Percentiles rank a stretch among this genome's conserved stretches.
Evolutionary conservation across 2,113 vertebrate species (phyloP).

Genomic region (Melierax canorus): DNA sequence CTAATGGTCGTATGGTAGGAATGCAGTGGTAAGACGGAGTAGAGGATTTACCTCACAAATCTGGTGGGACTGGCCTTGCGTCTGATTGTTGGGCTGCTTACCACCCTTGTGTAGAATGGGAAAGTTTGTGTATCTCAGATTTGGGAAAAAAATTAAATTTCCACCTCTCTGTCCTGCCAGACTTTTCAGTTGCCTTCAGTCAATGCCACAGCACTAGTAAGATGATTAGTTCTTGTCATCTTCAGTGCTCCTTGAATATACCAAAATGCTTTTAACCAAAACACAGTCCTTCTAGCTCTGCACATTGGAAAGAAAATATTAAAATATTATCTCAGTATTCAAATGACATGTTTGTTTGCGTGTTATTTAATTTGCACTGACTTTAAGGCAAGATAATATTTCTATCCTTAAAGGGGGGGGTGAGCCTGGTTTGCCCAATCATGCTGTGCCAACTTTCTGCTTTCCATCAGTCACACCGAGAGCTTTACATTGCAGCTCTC

Average conservation of each 20-base stretch:
- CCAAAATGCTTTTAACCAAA: background rate
- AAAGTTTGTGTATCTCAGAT: background rate
- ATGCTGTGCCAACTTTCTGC: background rate
- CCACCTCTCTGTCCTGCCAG: background rate
- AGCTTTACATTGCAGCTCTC: background rate
- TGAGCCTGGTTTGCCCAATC: background rate
- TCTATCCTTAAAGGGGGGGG: too few relatives aligned
- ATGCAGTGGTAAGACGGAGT: background rate
- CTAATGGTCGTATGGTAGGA: background rate
- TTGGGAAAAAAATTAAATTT: background rate
- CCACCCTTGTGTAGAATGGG: background rate
- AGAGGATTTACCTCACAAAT: background rate
- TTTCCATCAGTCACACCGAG: background rate
- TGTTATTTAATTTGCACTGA: slow-evolving; percentile 32
- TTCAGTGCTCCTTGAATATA: background rate
- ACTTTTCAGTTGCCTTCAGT: background rate
- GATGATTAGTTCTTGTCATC: background rate
- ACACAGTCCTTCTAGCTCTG: background rate
- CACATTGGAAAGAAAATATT: background rate
- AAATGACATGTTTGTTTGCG: slow-evolving; percentile 17
- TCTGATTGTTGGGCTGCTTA: background rate
- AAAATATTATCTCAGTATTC: background rate
- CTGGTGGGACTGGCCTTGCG: background rate
- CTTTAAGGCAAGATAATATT: slow-evolving; percentile 1
- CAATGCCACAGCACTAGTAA: background rate